Base-by-base conservation (phyloP, 2,113 vertebrate species). In the Anseranas semipalmata region DNA sequence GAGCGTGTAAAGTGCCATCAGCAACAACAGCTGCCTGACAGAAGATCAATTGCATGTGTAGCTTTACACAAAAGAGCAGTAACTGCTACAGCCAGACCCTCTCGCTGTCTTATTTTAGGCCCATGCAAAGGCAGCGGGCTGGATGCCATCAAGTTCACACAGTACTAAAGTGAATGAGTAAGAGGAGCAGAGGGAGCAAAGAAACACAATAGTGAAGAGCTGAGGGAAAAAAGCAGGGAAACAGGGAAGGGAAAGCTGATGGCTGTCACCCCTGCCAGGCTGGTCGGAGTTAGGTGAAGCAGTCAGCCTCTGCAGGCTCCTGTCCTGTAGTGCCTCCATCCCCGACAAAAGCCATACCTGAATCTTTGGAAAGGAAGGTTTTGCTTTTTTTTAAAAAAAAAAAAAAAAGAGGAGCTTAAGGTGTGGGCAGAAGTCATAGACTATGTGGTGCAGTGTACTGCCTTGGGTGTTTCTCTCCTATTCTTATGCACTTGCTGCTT, bases 11-110 rank as follows among this genome's bases (percentile, higher is more conserved):
- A 87, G 79, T 77, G 75, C 67, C 95, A 85, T 22, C 62, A 79
- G 87, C 85, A 78, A 9, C 93, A 79, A 63, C 77, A 87, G 52
- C 24, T 53, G 93, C 45, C 62, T 93, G 87, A 87, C 52, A 56
- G 94, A 52, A 95, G 89, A 85, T 96, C 84, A 85, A 71, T 89
- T 20, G 83, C 58, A 2, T 6, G 72, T 43, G 77, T 17, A 39
- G 84, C 91, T 95, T 70, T 65, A 58, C 91, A 94, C 93, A 93
- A 59, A 87, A 30, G 89, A 93, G 87, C 94, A 85, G 94, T 30
- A 14, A 10, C 70, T 72, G 86, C 13, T 65, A 73, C 45, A 82
- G 30, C 3, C 62, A 85, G 39, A 1, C 68, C 68, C 84, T 60
- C 70, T 50, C 5, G 77, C 77, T 78, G 10, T 3, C 43, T 78